Evolutionary conservation across 2,113 vertebrate species (phyloP).

Genomic region (Bettongia penicillata): DNA sequence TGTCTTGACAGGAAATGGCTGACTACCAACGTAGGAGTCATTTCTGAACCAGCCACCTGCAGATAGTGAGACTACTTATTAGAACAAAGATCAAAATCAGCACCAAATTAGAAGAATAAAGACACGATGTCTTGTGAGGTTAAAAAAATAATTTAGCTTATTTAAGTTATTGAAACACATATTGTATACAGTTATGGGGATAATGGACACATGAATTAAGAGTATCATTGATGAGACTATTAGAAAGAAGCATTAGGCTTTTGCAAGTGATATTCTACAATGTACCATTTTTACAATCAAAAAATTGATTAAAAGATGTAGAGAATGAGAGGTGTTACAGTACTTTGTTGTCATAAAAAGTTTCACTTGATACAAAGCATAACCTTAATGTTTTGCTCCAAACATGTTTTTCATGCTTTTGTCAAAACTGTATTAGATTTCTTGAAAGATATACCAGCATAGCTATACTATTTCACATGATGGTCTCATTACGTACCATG

Average conservation of each 20-base stretch:
- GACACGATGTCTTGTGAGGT: background rate
- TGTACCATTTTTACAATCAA: background rate
- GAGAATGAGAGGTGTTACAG: background rate
- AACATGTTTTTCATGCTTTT: background rate
- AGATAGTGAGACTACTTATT: background rate
- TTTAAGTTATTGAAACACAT: background rate
- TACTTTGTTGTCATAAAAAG: background rate
- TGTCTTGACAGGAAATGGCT: background rate
- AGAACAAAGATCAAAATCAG: background rate
- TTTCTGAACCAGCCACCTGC: background rate
- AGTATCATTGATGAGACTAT: background rate
- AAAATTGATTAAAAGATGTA: background rate
- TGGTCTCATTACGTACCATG: background rate
- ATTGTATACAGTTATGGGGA: background rate
- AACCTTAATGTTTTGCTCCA: background rate
- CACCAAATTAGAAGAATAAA: background rate
- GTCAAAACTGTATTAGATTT: background rate
- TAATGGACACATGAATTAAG: background rate
- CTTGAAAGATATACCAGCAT: background rate
- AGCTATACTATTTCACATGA: background rate
- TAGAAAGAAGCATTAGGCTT: background rate
- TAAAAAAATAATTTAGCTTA: background rate
- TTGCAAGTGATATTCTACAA: background rate
- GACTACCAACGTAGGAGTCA: background rate
- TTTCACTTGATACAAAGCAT: background rate